Evolutionary conservation across 2,113 vertebrate species (phyloP).

Genomic region (Leptobrachium leishanense): DNA sequence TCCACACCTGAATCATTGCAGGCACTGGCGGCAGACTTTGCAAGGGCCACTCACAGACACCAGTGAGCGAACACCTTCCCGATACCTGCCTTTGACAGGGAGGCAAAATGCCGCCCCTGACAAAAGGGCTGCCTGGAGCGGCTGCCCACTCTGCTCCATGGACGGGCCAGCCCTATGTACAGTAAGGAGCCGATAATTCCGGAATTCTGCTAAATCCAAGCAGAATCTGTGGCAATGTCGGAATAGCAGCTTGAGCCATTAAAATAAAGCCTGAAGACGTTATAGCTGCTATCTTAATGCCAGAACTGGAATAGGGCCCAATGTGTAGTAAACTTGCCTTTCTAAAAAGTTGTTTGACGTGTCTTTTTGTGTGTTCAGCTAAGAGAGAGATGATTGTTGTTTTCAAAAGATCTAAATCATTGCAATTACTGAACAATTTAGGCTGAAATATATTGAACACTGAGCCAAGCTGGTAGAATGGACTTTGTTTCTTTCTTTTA

Average conservation of each 20-base stretch:
- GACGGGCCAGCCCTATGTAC: too few species aligned
- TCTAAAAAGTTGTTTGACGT: background rate
- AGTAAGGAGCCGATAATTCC: too few species aligned
- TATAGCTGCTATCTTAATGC: background rate
- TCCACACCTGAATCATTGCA: too few species aligned
- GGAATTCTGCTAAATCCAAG: too few species aligned
- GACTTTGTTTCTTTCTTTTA: slow-evolving; percentile 21
- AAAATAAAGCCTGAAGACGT: background rate
- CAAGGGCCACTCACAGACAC: too few species aligned
- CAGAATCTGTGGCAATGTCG: too few species aligned
- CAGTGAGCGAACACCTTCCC: too few species aligned
- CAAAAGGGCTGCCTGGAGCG: too few species aligned
- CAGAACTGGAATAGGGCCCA: background rate
- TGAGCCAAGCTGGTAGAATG: slow-evolving; percentile 1
- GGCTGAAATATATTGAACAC: slow-evolving; percentile 13
- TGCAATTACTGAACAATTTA: slow-evolving; percentile 38
- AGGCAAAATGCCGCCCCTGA: too few species aligned
- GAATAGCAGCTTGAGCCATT: background rate
- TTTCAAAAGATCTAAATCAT: slow-evolving; percentile 8
- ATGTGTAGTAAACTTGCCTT: background rate
- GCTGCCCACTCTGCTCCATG: too few species aligned
- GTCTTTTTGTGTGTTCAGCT: background rate
- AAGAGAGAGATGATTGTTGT: background rate
- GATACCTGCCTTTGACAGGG: too few species aligned
- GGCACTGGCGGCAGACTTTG: too few species aligned